phyloP scores from a whole-genome alignment of 2,113 vertebrate genomes.

The Pluvialis apricaria region DNA sequence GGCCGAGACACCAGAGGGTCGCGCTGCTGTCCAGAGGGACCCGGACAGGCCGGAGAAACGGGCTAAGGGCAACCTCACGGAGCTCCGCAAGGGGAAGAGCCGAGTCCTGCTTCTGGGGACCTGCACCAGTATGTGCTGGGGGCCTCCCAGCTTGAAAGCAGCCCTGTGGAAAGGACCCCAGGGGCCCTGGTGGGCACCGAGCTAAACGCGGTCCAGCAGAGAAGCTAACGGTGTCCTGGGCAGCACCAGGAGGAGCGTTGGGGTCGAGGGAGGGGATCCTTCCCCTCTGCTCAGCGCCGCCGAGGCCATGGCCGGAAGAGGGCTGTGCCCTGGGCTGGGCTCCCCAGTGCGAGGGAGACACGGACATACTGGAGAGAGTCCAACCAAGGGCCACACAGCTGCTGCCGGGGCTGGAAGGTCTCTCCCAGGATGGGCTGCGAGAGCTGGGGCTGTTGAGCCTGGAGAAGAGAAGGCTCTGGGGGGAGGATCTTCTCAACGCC shows the following conservation, averaged over 20 bases:
- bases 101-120: neutral
- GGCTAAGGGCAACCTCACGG: neutral
- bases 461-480: neutral
- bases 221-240: neutral
- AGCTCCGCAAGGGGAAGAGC: neutral
- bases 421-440: neutral
- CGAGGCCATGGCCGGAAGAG: neutral
- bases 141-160: neutral
- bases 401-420: neutral
- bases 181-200: neutral
- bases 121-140: neutral
- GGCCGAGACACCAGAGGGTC: no score
- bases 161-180: neutral
- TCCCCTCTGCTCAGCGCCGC: neutral
- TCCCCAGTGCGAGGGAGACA: neutral
- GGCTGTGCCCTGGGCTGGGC: neutral
- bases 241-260: neutral
- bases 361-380: neutral
- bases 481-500: neutral
- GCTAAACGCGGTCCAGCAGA: neutral
- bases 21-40: neutral
- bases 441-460: neutral
- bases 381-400: neutral
- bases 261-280: neutral
- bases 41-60: neutral